A percentile compares a stretch with the other conserved stretches of the same genome.
Evolutionary conservation across 2,888 invertebrate genomes (phyloP).

Genomic region (Deilephila porcellus): DNA sequence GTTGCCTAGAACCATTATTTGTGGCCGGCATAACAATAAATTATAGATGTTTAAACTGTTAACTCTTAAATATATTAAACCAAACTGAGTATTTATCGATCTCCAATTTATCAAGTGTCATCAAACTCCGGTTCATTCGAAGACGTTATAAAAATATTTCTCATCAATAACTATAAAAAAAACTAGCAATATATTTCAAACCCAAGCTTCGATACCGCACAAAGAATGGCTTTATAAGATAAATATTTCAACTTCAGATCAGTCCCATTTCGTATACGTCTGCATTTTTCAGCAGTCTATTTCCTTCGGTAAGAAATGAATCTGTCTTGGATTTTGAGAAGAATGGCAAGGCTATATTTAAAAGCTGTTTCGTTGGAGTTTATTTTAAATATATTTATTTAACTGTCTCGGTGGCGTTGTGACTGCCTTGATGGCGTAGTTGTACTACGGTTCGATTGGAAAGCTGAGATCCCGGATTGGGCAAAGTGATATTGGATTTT

Average conservation of each 20-base stretch:
- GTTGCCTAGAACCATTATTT: too few relatives aligned
- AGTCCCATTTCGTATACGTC: neutral
- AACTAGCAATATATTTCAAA: neutral
- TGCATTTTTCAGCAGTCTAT: conserved; percentile 6
- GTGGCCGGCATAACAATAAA: too few relatives aligned
- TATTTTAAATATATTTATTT: too few relatives aligned
- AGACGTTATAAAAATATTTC: too few relatives aligned
- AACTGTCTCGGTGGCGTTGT: neutral
- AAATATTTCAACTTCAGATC: conserved; percentile 3
- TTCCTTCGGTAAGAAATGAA: neutral
- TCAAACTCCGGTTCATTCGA: too few relatives aligned
- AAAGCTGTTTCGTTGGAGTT: neutral
- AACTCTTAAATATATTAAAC: too few relatives aligned
- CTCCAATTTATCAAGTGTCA: too few relatives aligned
- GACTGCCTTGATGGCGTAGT: neutral
- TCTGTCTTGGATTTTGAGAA: neutral
- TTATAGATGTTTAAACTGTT: too few relatives aligned
- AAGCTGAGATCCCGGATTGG: neutral
- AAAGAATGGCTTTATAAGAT: neutral
- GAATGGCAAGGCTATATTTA: neutral
- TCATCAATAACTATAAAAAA: neutral
- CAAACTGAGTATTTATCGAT: too few relatives aligned
- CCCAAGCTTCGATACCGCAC: neutral
- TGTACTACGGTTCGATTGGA: neutral
- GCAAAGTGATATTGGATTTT: neutral